Percentiles rank a stretch among this genome's conserved stretches.
These are phyloP conservation scores for Vanessa atalanta DNA, from an alignment of 1,140 invertebrate species.

Conservation along the genomic window DNA sequence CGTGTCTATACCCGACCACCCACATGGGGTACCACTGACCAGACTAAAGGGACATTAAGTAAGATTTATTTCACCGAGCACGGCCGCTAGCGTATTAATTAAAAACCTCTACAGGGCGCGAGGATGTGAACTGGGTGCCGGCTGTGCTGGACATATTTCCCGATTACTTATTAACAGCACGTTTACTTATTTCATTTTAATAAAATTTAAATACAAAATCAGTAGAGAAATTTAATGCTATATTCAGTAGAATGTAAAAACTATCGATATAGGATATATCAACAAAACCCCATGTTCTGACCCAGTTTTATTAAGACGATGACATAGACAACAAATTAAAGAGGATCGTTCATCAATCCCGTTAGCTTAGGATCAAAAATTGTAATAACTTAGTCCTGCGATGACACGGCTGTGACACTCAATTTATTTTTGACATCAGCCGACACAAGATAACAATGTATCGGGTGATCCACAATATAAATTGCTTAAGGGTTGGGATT, in stretches of 20 bases:
- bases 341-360: slow-evolving; percentile 22
- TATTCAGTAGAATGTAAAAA: too few species aligned
- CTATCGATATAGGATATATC: too few species aligned
- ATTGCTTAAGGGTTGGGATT: slow-evolving; percentile 34
- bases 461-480: slow-evolving; percentile 47
- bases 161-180: slow-evolving; percentile 45
- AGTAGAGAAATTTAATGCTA: too few species aligned
- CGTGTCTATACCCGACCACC: slow-evolving; percentile 34
- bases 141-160: slow-evolving; percentile 20
- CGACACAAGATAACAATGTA: slow-evolving; percentile 45
- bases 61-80: slow-evolving; percentile 68
- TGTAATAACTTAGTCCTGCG: slow-evolving; percentile 31
- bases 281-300: too few species aligned
- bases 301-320: background rate
- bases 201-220: too few species aligned
- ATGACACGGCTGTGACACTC: slow-evolving; percentile 58
- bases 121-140: slow-evolving; percentile 33
- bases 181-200: background rate
- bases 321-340: slow-evolving; percentile 18
- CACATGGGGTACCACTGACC: slow-evolving; percentile 55
- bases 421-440: slow-evolving; percentile 57
- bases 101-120: slow-evolving; percentile 62
- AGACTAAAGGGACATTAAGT: slow-evolving; percentile 74
- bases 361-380: slow-evolving; percentile 45
- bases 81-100: slow-evolving; percentile 64